phyloP scores from a whole-genome alignment of 1,140 invertebrate genomes.

The Procambarus virginalis region DNA sequence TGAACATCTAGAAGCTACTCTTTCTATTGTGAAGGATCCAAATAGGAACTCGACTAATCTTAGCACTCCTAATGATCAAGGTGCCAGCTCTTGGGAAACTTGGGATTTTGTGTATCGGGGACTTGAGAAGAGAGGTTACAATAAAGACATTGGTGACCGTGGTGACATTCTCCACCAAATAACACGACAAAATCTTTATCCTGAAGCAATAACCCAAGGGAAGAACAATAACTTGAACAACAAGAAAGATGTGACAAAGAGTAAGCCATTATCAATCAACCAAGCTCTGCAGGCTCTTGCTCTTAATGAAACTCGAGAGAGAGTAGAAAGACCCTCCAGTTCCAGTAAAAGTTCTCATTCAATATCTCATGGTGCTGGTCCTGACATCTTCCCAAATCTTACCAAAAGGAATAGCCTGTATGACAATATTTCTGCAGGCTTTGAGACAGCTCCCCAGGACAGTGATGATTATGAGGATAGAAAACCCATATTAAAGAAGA shows the following conservation, averaged over 20 bases:
- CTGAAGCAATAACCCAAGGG: conserved; percentile 26
- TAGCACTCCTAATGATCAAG: conserved; percentile 37
- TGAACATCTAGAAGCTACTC: conserved; percentile 68
- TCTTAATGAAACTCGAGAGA: conserved; percentile 57
- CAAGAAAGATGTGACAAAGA: conserved; percentile 39
- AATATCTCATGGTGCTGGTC: conserved; percentile 45
- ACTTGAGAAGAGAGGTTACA: conserved; percentile 83
- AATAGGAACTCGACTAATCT: conserved; percentile 44
- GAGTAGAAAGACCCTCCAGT: conserved; percentile 42
- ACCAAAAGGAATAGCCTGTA: conserved; percentile 67
- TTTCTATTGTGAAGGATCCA: conserved; percentile 64
- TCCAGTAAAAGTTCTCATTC: conserved; percentile 66
- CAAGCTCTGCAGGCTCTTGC: conserved; percentile 48
- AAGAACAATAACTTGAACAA: conserved; percentile 60
- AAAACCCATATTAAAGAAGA: conserved; percentile 44
- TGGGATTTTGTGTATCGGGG: conserved; percentile 88
- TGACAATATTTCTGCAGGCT: conserved; percentile 69
- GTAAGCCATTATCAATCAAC: conserved; percentile 56
- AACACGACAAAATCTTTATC: conserved; percentile 55
- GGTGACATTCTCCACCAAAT: conserved; percentile 77
- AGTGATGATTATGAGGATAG: conserved; percentile 68
- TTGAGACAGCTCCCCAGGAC: conserved; percentile 69
- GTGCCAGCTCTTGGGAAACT: conserved; percentile 77
- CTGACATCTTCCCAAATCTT: conserved; percentile 62
- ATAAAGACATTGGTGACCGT: conserved; percentile 80